Percentiles rank a stretch among this genome's conserved stretches.
These are phyloP conservation scores for Danio kyathit DNA, from an alignment of 2,797 vertebrate genomes.

Conservation along the genomic window DNA sequence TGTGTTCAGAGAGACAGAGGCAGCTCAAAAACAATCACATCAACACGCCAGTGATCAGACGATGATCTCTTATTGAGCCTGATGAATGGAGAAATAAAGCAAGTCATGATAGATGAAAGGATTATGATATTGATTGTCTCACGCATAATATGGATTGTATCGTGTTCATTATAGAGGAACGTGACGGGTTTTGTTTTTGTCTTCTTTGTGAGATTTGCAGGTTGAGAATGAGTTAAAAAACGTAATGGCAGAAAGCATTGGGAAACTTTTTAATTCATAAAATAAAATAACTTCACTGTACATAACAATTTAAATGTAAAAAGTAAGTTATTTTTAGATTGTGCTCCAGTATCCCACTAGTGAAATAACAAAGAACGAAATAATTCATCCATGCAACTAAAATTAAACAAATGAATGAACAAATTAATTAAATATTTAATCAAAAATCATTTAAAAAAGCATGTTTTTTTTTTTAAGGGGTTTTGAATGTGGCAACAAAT, in stretches of 20 bases:
- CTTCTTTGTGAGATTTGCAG: neutral
- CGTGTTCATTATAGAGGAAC: constrained; percentile 4
- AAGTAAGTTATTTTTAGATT: neutral
- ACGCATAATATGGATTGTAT: constrained; percentile 3
- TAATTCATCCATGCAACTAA: no score
- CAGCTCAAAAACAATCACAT: constrained; percentile 44
- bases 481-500: no score
- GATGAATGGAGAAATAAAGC: constrained; percentile 20
- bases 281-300: neutral
- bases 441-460: no score
- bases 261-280: neutral
- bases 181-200: constrained; percentile 17
- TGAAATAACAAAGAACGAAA: no score
- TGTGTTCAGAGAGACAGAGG: constrained; percentile 28
- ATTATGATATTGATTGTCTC: constrained; percentile 30
- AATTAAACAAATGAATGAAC: no score
- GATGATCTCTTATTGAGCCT: constrained; percentile 32
- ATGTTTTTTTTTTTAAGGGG: no score
- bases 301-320: neutral
- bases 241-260: neutral
- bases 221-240: neutral
- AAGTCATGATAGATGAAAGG: constrained; percentile 14
- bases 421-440: no score
- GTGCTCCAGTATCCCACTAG: neutral
- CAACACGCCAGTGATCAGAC: constrained; percentile 18